Evolutionary conservation across 2,113 vertebrate genomes (phyloP), one percentile per base, ranked within the genome.

Genomic region (Jaculus jaculus): DNA sequence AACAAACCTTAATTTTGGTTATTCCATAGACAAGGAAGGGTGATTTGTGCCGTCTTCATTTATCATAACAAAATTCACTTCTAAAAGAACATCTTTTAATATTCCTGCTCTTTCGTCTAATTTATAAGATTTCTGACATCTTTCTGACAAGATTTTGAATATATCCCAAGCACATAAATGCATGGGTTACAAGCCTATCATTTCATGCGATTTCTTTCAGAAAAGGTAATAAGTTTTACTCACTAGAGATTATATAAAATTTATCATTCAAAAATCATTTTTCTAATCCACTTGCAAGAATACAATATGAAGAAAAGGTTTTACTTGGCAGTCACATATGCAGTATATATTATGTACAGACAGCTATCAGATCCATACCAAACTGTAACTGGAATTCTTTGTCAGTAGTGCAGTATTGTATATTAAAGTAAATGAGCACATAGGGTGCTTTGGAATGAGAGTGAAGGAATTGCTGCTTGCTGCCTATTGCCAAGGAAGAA

Each of bases 121-220:
- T 97, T 97, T 97, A 97, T 96, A 87, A 95, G 63, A 97, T 97
- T 97, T 97, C 92, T 93, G 92, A 69, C 71, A 92, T 15, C 92
- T 93, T 95, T 96, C 82, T 92, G 71, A 96, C 42, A 94, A 47
- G 82, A 28, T 80, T 92, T 17, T 91, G 15, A 92, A 75, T 90
- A 79, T 93, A 84, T 81, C 89, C 90, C 30, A 86, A 69, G 75
- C 89, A 75, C 61, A 34, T 82, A 88, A 90, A 96, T 54, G 39
- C 1, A 60, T 10, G 71, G 32, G 63, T 28, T 37, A 58, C 13
- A 10, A 0, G 26, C 87, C 96, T 34, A 94, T 95, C 75, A 85
- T 37, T 91, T 97, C 65, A 74, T 71, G 61, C 81, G 54, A 87
- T 90, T 96, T 96, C 74, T 54, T 23, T 90, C 77, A 92, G 58